Percentiles rank a stretch among this genome's conserved stretches.
phyloP scores from a whole-genome alignment of 2,888 invertebrate genomes.

The Tachina lurida region DNA sequence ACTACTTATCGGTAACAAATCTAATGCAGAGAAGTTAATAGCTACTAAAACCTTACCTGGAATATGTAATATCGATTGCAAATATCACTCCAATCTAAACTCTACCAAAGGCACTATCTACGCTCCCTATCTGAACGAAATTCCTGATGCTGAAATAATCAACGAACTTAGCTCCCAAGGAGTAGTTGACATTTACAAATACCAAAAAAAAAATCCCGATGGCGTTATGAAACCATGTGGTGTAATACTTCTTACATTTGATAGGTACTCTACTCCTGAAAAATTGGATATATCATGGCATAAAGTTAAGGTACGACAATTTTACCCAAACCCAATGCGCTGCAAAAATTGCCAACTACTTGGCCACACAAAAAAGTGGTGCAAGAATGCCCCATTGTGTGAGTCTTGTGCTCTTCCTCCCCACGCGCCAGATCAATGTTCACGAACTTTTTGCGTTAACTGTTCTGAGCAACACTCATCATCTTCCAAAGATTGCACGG shows the following conservation, averaged over 20 bases:
- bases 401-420: too few relatives aligned
- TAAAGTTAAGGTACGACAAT: neutral
- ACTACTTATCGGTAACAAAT: neutral
- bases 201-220: too few relatives aligned
- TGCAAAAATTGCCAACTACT: too few relatives aligned
- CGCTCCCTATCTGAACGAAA: neutral
- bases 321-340: too few relatives aligned
- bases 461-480: too few relatives aligned
- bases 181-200: neutral
- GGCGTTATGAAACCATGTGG: neutral
- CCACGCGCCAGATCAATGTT: too few relatives aligned
- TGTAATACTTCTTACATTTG: neutral
- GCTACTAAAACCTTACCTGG: neutral
- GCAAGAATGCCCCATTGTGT: too few relatives aligned
- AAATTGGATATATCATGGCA: too few relatives aligned
- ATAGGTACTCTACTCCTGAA: neutral
- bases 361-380: neutral
- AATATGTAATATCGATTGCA: conserved; percentile 14
- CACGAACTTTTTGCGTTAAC: too few relatives aligned
- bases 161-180: neutral
- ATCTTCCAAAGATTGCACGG: too few relatives aligned
- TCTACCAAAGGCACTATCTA: neutral
- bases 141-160: neutral
- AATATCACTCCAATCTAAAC: conserved; percentile 12
- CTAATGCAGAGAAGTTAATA: conserved; percentile 3